Base-by-base conservation (phyloP, 2,888 invertebrate species). In the Stegana nigrithorax region DNA sequence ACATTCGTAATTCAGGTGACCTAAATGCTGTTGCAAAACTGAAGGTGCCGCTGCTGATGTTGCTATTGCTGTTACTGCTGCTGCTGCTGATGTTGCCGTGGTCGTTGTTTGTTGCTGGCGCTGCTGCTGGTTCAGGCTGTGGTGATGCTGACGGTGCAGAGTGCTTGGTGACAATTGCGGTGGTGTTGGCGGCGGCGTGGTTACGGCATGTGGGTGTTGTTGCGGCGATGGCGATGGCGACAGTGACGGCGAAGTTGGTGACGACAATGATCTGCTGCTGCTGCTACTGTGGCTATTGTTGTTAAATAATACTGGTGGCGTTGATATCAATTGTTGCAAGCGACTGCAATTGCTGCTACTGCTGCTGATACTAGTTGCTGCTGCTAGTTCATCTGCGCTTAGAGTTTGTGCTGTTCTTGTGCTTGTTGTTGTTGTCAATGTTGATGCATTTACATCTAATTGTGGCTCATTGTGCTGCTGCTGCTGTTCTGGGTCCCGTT, bases 11-110 rank as follows among this genome's bases (percentile, higher is more conserved):
- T 82, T 81, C 69, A 82, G 81, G 77, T 84, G 84, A 79, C 84
- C 83, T 77, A 84, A 83, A 83, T 83, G 84, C 68, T 82, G 82
- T 74, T 82, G 81, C 77, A 82, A 80, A 70, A 83, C 83, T 67
- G 81, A 75, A 70, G 80, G 70, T 73, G 67, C 68, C 53, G 66
- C 64, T 63, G 68, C 65, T 64, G 67, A 12, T 26, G 70, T 44
- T 64, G 68, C 53, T 65, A 72, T 44, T 66, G 72, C 47, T 60
- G 69, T 45, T 53, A 65, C 58, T 66, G 62, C 45, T 69, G 64
- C 17, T 60, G 62, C 27, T 60, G 62, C 21, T 32, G 60, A 10
- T 27, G 17, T 21, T n/a, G 32, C 32, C n/a, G n/a, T n/a, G n/a
- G n/a, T n/a, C n/a, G n/a, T n/a, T n/a, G n/a, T 36, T 50, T 55